Evolutionary conservation across 2,888 invertebrate genomes (phyloP).

Genomic region (Tachina fera): DNA sequence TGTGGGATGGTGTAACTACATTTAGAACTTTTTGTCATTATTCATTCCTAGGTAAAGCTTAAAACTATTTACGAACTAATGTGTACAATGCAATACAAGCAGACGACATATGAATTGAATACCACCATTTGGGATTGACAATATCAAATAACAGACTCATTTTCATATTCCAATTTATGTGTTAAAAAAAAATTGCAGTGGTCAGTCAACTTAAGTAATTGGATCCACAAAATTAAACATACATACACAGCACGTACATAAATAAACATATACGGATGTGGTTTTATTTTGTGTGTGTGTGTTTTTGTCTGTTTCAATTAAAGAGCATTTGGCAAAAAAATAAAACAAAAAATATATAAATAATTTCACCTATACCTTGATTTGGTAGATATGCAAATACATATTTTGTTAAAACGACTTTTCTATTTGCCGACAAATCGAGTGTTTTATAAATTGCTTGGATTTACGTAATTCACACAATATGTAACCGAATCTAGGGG

Average conservation of each 20-base stretch:
- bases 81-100: conserved; percentile 67
- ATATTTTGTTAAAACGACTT: too few species aligned
- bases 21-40: not conserved
- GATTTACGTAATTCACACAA: too few species aligned
- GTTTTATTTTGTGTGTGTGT: not conserved
- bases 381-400: not conserved
- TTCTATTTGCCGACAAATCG: too few species aligned
- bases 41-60: conserved; percentile 37
- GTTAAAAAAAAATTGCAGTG: not conserved
- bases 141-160: conserved; percentile 25
- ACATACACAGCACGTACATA: conserved; percentile 20
- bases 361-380: not conserved
- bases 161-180: not conserved
- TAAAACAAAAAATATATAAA: not conserved
- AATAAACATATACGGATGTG: conserved; percentile 12
- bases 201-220: conserved; percentile 14
- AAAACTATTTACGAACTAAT: conserved; percentile 44
- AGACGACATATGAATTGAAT: conserved; percentile 57
- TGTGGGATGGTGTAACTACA: conserved; percentile 52
- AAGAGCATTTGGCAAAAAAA: not conserved
- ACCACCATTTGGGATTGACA: conserved; percentile 38
- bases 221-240: conserved; percentile 19
- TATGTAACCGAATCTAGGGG: too few species aligned
- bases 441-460: too few species aligned
- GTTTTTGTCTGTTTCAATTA: not conserved